phyloP scores from a whole-genome alignment of 2,113 vertebrate species.

The Dasyprocta punctata region DNA sequence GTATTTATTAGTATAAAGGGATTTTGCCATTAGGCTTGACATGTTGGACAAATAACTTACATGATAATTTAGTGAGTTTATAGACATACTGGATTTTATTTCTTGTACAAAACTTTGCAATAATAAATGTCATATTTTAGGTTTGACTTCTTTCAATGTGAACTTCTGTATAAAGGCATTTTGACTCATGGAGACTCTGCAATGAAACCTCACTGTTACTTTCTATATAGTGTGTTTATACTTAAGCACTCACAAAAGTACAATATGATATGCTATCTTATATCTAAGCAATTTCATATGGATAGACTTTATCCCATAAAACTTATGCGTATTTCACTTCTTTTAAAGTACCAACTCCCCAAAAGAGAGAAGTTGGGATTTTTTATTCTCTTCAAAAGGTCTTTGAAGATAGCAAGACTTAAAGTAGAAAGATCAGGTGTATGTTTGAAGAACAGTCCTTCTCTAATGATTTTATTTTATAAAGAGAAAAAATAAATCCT shows the following conservation, averaged over 20 bases:
- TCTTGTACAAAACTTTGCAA: conserved; percentile 59
- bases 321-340: background rate
- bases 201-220: conserved; percentile 29
- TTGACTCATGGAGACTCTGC: background rate
- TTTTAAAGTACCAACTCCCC: conserved; percentile 34
- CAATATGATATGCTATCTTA: background rate
- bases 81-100: conserved; percentile 62
- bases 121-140: conserved; percentile 72
- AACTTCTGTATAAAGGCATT: conserved; percentile 64
- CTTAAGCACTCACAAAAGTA: conserved; percentile 39
- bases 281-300: conserved; percentile 1
- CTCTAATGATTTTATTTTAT: conserved; percentile 47
- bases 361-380: conserved; percentile 25
- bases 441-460: conserved; percentile 46
- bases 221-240: conserved; percentile 42
- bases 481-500: conserved; percentile 20
- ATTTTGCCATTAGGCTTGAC: conserved; percentile 67
- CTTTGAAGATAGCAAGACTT: conserved; percentile 55
- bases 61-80: conserved; percentile 67
- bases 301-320: conserved; percentile 48
- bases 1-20: conserved; percentile 65
- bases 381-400: conserved; percentile 59
- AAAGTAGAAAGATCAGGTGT: conserved; percentile 45
- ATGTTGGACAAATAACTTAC: conserved; percentile 57
- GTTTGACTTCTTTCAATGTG: conserved; percentile 67